These are phyloP conservation scores for Galaxea fascicularis DNA, from an alignment of 92 coral and sea anemone genomes.

Conservation along the genomic window DNA sequence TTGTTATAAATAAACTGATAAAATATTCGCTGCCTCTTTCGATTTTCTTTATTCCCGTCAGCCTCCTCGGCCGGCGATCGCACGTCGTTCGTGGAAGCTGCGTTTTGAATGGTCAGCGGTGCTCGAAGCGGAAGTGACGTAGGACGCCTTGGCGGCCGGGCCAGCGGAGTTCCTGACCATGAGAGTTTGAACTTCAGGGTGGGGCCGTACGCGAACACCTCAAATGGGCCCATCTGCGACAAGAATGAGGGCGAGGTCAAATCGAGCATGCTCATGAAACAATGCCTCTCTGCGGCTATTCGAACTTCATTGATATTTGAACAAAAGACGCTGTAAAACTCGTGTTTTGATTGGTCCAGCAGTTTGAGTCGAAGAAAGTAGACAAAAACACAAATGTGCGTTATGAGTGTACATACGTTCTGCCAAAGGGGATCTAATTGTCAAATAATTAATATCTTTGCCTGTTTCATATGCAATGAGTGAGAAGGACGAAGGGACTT, in stretches of 20 bases:
- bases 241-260: not conserved
- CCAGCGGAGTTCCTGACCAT: constrained; percentile 86
- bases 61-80: constrained; percentile 66
- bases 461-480: too few relatives aligned
- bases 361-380: too few relatives aligned
- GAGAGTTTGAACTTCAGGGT: constrained; percentile 93
- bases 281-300: too few relatives aligned
- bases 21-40: constrained; percentile 83
- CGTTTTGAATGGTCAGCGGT: constrained; percentile 66
- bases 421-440: too few relatives aligned
- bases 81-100: constrained; percentile 63
- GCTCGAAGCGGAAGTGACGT: constrained; percentile 78
- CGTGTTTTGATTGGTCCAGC: too few relatives aligned
- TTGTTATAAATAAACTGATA: constrained; percentile 97
- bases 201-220: constrained; percentile 97
- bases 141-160: constrained; percentile 74
- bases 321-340: too few relatives aligned
- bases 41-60: constrained; percentile 58
- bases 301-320: too few relatives aligned
- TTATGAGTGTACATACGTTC: too few relatives aligned
- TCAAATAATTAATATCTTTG: too few relatives aligned
- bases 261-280: not conserved
- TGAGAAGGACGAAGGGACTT: too few relatives aligned
- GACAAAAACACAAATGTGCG: too few relatives aligned
- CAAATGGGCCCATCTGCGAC: constrained; percentile 95